Evolutionary conservation across 2,113 vertebrate species (phyloP), one percentile per base, ranked within the genome.

Genomic region (Mastomys coucha): DNA sequence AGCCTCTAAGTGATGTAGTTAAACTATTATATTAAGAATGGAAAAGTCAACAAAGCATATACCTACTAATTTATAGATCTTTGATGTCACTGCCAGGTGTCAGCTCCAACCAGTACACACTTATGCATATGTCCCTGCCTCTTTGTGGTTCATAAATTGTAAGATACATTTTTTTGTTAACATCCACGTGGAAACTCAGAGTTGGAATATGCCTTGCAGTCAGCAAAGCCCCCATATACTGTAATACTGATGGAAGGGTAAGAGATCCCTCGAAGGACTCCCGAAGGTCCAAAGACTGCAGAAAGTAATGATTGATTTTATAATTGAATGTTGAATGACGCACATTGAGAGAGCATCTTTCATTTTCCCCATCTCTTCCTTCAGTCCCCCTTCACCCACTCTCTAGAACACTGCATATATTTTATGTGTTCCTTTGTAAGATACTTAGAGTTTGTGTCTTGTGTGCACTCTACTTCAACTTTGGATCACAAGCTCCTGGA

Each of bases 21-120:
- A 97, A 96, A 97, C 93, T 97, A 97, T 92, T 91, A 95, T 20
- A 58, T 91, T 78, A 94, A 95, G 94, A 96, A 94, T 88, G 92
- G 89, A 80, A 94, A 89, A 96, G 84, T 91, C 89, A 91, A 94
- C 97, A 95, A 73, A 89, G 94, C 95, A 91, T 69, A 85, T 70
- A 91, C 45, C 75, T 85, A 96, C 91, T 94, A 87, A 97, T 96
- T 94, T 94, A 84, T 60, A 89, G 92, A 89, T 77, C 96, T 97
- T 72, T 69, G 88, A 95, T 84, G 85, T 90, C 88, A 14, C 81
- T 86, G 20, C 92, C 85, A 93, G 88, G 75, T 92, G 49, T 95
- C 86, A 86, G 85, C 69, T 70, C 72, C 77, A 20, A 14, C 45
- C 16, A 67, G 77, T 67, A 58, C n/a, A 16, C 28, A 53, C 58